Evolutionary conservation across 2,888 invertebrate species (phyloP), one percentile per base, ranked within the genome.

Genomic region (Ferdinandea cuprea): DNA sequence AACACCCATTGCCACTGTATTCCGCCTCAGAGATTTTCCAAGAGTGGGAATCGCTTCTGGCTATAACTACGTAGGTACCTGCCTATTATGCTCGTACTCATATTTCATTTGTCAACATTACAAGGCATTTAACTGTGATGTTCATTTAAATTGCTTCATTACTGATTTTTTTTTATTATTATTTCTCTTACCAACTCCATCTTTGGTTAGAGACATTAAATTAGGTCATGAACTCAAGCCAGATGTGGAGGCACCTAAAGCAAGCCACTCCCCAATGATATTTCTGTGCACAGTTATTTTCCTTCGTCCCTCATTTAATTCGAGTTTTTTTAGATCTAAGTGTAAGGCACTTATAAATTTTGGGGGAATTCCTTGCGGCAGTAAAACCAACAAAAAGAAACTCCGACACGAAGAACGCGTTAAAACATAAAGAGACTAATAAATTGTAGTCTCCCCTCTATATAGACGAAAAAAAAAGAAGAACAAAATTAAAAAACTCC

Each of bases 101-200:
- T 42, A 42, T 63, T 80, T 59, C 59, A 76, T 81, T 81, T 81
- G 71, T 81, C 59, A 76, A 65, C 74, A 68, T 80, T 69, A 76
- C 74, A 69, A 76, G 68, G 28, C 69, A 69, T 65, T 76, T 66
- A 71, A 66, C 59, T 61, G 65, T n/a, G n/a, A n/a, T 77, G 73
- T 78, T 78, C 21, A 73, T 37, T 83, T 56, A 59, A 72, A 83
- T 83, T 66, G 65, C 56, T 46, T 48, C 35, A 61, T 68, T 73
- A 66, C 42, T 68, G 83, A 83, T 83, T 83, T 76, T 58, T 21
- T 3, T 61, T 59, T 52, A 5, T 3, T n/a, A n/a, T 15, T 30
- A 19, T 15, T 17, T 19, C 54, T 9, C 3, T 35, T 44, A 37
- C 9, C 56, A 58, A 46, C 52, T 61, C 42, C 37, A 37, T 63